phyloP scores from a whole-genome alignment of 2,797 vertebrate genomes.

The Saxicola maurus region DNA sequence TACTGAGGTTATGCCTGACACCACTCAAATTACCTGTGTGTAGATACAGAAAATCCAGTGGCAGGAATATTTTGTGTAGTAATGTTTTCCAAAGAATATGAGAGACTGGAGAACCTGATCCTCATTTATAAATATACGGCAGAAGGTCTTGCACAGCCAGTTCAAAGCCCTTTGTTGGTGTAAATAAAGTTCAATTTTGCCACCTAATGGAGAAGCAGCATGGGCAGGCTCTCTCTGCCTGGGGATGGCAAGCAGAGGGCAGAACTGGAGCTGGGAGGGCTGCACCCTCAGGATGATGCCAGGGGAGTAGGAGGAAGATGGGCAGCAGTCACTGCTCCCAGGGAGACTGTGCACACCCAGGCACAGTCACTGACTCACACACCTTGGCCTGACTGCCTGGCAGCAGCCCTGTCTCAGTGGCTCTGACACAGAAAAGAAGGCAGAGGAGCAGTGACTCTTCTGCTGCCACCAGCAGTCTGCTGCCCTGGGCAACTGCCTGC shows the following conservation, averaged over 20 bases:
- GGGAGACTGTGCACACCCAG: not conserved
- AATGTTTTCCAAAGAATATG: not conserved
- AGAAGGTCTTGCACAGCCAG: not conserved
- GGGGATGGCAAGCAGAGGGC: not conserved
- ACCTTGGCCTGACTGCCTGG: not conserved
- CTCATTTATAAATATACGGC: not conserved
- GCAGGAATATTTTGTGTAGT: not conserved
- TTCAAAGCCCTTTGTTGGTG: not conserved
- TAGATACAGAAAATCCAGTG: not conserved
- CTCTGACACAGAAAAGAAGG: not conserved
- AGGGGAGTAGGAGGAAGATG: rapidly evolving
- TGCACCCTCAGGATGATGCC: not conserved
- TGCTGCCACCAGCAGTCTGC: not conserved
- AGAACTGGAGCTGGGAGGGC: not conserved
- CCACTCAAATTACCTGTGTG: not conserved
- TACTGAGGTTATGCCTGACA: not conserved
- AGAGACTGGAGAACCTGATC: not conserved
- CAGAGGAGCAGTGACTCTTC: not conserved
- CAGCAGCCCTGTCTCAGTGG: not conserved
- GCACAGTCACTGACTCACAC: not conserved
- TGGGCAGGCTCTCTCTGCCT: rapidly evolving
- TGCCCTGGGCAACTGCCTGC: not conserved
- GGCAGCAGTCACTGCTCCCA: not conserved
- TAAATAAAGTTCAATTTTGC: not conserved
- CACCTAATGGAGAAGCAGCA: not conserved